Evolutionary conservation across 2,113 vertebrate genomes (phyloP), one percentile per base, ranked within the genome.

Genomic region (Planiliza haematocheilus): DNA sequence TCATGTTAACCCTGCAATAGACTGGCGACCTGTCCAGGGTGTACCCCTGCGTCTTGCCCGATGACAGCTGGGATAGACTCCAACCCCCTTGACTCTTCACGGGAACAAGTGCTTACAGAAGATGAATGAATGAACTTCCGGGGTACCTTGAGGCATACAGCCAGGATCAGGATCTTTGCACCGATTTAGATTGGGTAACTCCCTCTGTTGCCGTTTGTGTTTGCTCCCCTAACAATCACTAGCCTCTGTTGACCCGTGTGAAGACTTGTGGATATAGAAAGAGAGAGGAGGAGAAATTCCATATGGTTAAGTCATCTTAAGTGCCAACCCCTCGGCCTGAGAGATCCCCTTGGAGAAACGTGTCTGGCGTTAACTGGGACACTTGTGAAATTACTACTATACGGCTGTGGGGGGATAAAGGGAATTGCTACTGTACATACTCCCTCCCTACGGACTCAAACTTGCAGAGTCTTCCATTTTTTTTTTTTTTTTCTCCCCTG

Each of bases 281-380:
- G 36, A 43, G 24, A 21, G 10, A 30, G 45, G n/a, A n/a, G n/a
- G 1, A 24, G 2, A 43, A 13, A 43, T 53, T 70, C 30, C 16
- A 60, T 38, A 46, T 53, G 36, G 73, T 77, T 68, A 69, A 80
- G 70, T 57, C 59, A 13, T 70, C 60, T 60, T 51, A 77, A 81
- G 76, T 68, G 72, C 66, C 45, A 48, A 45, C 50, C 16, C 57
- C 16, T 53, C 24, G 43, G 45, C 49, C 69, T 60, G 18, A 82
- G 46, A 64, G 57, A 52, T 53, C 77, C 58, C 69, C 72, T 76
- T 61, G 55, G 53, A 81, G 76, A 72, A 56, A 76, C 51, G 13
- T 49, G 41, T 69, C 66, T 72, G 56, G 64, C 65, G 56, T 79
- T 60, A 88, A 70, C 75, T 69, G 36, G 70, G 82, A 66, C 70